Evolutionary conservation across 2,797 vertebrate species (phyloP), one percentile per base, ranked within the genome.

Genomic region (Oreochromis grahami): DNA sequence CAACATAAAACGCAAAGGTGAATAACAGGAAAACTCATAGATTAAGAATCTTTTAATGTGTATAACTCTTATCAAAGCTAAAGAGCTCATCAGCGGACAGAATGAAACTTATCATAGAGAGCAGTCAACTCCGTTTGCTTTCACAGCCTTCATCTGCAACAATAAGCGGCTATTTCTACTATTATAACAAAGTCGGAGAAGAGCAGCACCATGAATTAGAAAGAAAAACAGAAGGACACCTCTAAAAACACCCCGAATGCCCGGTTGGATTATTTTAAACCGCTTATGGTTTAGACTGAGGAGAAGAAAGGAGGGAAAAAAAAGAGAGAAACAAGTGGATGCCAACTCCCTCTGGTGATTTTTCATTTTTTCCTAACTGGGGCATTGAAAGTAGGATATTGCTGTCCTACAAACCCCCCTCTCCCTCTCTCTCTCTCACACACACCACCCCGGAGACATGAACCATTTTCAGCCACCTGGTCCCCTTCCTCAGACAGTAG

Each of bases 401-500:
- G 95, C 95, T 96, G 96, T 95, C 96, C 96, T 96, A 97, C 92
- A 97, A 96, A 96, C 92, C 92, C 87, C 83, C 21, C 41, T 88
- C 93, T 84, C 17, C 13, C 60, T 87, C 93, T 84, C 82, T 84
- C 82, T 45, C 80, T 85, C 85, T 79, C 88, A 48, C 82, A 76
- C 68, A 63, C 83, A 82, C 32, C 83, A 82, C 95, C 93, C 95
- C 60, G 38, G 96, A 96, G 96, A 96, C 92, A 24, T 96, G 96
- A 95, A 95, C 96, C 94, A 97, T 94, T 96, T 97, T 94, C 96
- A 95, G 93, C 96, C 95, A 96, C 94, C 96, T 96, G 95, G 95
- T 92, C 90, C 91, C 81, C 84, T 88, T 91, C 65, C 72, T 93
- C 79, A 53, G 70, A 87, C 48, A 79, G 51, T 80, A 63, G 79